phyloP scores from a whole-genome alignment of 2,797 vertebrate genomes.

The Rhinogobio ventralis region DNA sequence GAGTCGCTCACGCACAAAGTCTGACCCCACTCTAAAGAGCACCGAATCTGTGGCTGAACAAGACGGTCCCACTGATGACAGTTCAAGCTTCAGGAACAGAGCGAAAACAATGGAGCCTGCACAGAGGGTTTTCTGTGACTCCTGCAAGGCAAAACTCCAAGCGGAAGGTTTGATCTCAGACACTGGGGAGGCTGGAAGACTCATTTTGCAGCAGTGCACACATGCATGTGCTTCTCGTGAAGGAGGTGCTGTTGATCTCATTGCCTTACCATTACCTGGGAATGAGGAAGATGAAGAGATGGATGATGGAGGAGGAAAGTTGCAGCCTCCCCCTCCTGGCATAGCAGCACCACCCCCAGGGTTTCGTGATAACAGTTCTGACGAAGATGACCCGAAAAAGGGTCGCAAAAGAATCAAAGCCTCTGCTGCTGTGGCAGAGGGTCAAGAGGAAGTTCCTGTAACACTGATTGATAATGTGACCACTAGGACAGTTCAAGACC shows the following conservation, averaged over 20 bases:
- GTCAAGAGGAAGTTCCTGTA: conserved; percentile 91
- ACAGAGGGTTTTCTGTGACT: conserved; percentile 89
- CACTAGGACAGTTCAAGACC: conserved; percentile 93
- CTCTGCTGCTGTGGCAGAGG: conserved; percentile 63
- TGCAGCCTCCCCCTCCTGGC: conserved; percentile 84
- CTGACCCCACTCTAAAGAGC: conserved; percentile 92
- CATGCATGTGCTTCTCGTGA: conserved; percentile 83
- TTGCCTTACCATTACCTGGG: conserved; percentile 92
- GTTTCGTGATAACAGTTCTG: conserved; percentile 97
- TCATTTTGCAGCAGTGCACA: conserved; percentile 73
- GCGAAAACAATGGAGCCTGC: conserved; percentile 89
- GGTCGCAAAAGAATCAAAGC: conserved; percentile 73
- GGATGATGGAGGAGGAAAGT: conserved; percentile 76
- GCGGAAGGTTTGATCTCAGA: conserved; percentile 72
- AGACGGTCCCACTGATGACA: conserved; percentile 75
- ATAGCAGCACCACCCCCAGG: conserved; percentile 95
- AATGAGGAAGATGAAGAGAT: conserved; percentile 87
- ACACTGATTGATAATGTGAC: conserved; percentile 94
- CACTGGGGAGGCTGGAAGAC: conserved; percentile 65
- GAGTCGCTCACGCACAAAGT: conserved; percentile 93
- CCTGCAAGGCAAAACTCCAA: conserved; percentile 91
- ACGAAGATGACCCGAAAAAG: conserved; percentile 94
- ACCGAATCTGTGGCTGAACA: conserved; percentile 83
- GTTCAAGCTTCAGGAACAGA: conserved; percentile 82
- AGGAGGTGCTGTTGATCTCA: conserved; percentile 90